Evolutionary conservation across 2,888 invertebrate species (phyloP), one percentile per base, ranked within the genome.

Genomic region (Oligia strigilis): DNA sequence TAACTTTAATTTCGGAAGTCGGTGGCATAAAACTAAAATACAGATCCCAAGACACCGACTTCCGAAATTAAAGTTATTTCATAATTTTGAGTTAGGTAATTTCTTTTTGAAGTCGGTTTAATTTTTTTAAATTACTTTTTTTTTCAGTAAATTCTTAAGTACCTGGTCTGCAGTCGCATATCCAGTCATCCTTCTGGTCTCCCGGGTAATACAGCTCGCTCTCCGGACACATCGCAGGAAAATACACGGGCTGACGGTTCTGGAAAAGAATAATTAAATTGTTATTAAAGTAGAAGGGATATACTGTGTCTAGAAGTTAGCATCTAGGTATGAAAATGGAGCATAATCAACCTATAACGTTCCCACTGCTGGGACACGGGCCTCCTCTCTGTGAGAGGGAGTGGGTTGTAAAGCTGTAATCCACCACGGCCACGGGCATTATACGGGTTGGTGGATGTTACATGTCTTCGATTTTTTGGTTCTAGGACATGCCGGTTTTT

Each of bases 121-220:
- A n/a, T n/a, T n/a, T n/a, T n/a, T n/a, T 9, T 36, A 9, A 71
- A 71, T 1, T 4, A 13, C 36, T n/a, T n/a, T n/a, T 29, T 43
- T n/a, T n/a, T 46, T 23, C 1, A 29, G 19, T 29, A 8, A 52
- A 19, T n/a, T 55, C 19, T 52, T 52, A 29, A 29, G 29, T 29
- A 81, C 98, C 97, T 89, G 97, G 97, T 81, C 97, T 96, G 88
- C 98, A 98, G 85, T 98, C 98, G 85, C 97, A 98, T 75, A 98
- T 97, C 98, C 98, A 98, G 86, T 98, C 97, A 82, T 97, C 97
- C 72, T 94, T 95, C 87, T 97, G 97, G 87, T 98, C 97, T 2
- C 98, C 98, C 0, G 98, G 98, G 92, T 98, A 98, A 13, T 97
- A 97, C 0, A 98, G 92, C 94, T 98, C 98, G 91, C 98, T 97